Conservation (phyloP, 1,140 invertebrate genomes). For the Alviniconcha marisindica region DNA sequence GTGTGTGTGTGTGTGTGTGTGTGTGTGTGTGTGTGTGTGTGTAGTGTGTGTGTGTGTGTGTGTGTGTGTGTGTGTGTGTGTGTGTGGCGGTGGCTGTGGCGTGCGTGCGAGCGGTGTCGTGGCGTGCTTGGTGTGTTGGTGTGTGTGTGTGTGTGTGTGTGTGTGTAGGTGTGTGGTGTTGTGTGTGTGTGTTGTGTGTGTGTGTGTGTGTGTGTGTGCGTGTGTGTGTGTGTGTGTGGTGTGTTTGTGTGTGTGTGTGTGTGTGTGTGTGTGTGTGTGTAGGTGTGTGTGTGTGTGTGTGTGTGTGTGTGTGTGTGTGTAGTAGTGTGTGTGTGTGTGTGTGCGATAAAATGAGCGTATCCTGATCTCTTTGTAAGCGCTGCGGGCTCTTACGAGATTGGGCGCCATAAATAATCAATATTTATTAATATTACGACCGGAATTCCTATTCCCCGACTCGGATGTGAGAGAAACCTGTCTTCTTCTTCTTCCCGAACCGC, state of each 20-base stretch:
- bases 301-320: neutral
- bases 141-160: neutral
- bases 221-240: constrained; percentile 7
- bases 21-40: neutral
- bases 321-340: neutral
- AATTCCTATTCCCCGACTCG: no score
- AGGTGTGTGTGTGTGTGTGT: constrained; percentile 4
- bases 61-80: neutral
- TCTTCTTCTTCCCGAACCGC: no score
- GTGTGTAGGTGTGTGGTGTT: neutral
- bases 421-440: no score
- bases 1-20: constrained; percentile 2
- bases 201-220: neutral
- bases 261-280: constrained; percentile 16
- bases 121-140: neutral
- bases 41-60: neutral
- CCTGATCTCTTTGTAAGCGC: no score
- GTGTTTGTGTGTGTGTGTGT: constrained; percentile 14
- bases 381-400: no score
- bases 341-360: neutral
- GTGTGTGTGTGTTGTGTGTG: neutral
- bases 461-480: no score
- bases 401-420: no score
- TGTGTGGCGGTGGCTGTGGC: neutral
- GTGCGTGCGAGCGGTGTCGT: neutral